Evolutionary conservation across 35 echinoderm and acorn worm species (phyloP).

Genomic region (Anneissia japonica): DNA sequence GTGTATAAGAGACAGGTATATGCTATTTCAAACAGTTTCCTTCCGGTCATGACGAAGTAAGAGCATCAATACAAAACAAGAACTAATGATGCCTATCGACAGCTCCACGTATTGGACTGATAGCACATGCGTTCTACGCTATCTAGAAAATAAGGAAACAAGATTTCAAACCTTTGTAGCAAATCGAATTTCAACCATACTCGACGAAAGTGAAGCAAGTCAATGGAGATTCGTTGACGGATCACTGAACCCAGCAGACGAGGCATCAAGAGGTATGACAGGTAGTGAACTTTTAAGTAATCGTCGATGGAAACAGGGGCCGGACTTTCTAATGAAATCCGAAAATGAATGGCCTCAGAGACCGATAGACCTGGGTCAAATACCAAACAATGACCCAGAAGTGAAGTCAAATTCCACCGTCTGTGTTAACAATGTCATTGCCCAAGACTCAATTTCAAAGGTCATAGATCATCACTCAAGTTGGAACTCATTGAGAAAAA

Average conservation of each 20-base stretch:
- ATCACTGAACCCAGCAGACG: conserved; percentile 37
- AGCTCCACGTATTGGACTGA: conserved; percentile 52
- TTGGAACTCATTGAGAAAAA: background rate
- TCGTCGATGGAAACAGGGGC: background rate
- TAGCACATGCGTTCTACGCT: conserved; percentile 52
- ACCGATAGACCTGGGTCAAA: background rate
- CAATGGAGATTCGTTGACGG: conserved; percentile 56
- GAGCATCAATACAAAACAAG: no score
- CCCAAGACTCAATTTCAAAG: background rate
- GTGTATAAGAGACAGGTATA: no score
- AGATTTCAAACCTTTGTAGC: conserved; percentile 59
- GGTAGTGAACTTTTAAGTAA: background rate
- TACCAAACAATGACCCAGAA: background rate
- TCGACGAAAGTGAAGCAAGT: background rate
- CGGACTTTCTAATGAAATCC: background rate
- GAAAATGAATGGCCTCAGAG: background rate
- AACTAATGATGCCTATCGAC: background rate
- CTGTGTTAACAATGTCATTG: background rate
- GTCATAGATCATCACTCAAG: background rate
- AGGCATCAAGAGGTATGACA: conserved; percentile 20
- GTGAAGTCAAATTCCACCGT: background rate
- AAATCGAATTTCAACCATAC: conserved; percentile 34
- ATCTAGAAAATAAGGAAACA: conserved; percentile 24
- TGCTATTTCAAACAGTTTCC: no score
- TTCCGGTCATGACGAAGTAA: no score